Percentiles rank a stretch among this genome's conserved stretches.
Conservation (phyloP, 1,140 invertebrate species). For the Drosophila bocqueti region DNA sequence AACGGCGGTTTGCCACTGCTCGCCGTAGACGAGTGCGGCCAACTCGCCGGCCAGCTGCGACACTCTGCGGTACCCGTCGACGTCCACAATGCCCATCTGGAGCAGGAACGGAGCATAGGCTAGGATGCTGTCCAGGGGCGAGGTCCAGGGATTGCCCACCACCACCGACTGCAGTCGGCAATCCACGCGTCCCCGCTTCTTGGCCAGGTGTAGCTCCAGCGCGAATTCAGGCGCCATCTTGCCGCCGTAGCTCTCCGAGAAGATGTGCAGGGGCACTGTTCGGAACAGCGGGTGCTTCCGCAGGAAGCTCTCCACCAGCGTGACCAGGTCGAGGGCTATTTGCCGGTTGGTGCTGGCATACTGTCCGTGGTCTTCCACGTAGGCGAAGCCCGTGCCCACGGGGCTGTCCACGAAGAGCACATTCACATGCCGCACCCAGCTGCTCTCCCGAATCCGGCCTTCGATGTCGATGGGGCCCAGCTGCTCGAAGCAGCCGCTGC, state of each 20-base stretch:
- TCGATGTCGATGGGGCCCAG: constrained; percentile 90
- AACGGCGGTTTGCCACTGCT: constrained; percentile 87
- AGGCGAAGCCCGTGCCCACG: constrained; percentile 95
- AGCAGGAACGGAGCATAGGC: constrained; percentile 91
- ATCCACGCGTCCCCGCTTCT: constrained; percentile 87
- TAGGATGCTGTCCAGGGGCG: constrained; percentile 92
- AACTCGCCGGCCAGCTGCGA: constrained; percentile 85
- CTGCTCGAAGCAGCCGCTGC: constrained; percentile 92
- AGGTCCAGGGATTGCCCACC: constrained; percentile 95
- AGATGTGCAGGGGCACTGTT: constrained; percentile 91
- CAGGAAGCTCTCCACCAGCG: constrained; percentile 89
- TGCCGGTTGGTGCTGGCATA: constrained; percentile 89
- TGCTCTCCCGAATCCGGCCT: constrained; percentile 88
- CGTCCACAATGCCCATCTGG: constrained; percentile 87
- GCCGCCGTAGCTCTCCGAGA: constrained; percentile 95
- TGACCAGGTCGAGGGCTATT: constrained; percentile 92
- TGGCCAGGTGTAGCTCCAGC: constrained; percentile 86
- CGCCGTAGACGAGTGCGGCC: constrained; percentile 86
- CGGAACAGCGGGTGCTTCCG: constrained; percentile 88
- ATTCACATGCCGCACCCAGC: constrained; percentile 92
- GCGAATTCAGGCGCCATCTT: constrained; percentile 95
- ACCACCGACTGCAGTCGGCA: constrained; percentile 92
- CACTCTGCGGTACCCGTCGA: constrained; percentile 85
- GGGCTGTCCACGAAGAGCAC: constrained; percentile 95
- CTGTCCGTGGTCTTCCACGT: constrained; percentile 87